These are phyloP conservation scores for Galago senegalensis DNA, from an alignment of 2,797 vertebrate species.

Conservation along the genomic window DNA sequence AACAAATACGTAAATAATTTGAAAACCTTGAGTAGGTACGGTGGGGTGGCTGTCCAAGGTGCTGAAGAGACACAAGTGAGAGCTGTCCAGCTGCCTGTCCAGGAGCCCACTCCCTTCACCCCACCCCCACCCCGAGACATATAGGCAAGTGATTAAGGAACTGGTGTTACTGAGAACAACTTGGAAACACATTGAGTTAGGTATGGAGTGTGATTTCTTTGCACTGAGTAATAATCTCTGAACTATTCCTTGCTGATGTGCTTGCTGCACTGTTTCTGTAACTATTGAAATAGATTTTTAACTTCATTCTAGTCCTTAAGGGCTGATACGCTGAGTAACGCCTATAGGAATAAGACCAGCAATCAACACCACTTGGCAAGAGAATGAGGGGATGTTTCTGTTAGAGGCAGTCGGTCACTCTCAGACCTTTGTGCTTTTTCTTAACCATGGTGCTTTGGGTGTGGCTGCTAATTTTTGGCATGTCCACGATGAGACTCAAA, in stretches of 20 bases:
- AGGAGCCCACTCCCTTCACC: neutral
- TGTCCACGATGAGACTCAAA: neutral
- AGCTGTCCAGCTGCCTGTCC: neutral
- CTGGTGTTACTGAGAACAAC: neutral
- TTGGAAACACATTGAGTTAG: slow-evolving; percentile 47
- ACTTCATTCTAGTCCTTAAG: neutral
- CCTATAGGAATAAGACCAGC: neutral
- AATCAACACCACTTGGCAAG: neutral
- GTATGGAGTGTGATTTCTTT: neutral
- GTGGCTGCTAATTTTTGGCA: slow-evolving; percentile 17
- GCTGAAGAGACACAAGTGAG: neutral
- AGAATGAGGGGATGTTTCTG: neutral
- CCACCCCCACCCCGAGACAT: neutral
- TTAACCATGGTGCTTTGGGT: neutral
- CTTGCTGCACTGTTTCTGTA: neutral
- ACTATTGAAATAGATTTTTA: slow-evolving; percentile 62
- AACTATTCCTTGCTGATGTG: neutral
- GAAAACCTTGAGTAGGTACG: neutral
- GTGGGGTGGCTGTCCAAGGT: slow-evolving; percentile 49
- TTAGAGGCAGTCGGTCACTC: neutral
- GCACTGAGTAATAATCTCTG: neutral
- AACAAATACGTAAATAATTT: neutral
- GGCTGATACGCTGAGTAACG: neutral
- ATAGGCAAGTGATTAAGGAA: slow-evolving; percentile 16
- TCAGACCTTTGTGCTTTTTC: neutral